Base-by-base conservation (phyloP, 2,113 vertebrate species). In the Merops nubicus region DNA sequence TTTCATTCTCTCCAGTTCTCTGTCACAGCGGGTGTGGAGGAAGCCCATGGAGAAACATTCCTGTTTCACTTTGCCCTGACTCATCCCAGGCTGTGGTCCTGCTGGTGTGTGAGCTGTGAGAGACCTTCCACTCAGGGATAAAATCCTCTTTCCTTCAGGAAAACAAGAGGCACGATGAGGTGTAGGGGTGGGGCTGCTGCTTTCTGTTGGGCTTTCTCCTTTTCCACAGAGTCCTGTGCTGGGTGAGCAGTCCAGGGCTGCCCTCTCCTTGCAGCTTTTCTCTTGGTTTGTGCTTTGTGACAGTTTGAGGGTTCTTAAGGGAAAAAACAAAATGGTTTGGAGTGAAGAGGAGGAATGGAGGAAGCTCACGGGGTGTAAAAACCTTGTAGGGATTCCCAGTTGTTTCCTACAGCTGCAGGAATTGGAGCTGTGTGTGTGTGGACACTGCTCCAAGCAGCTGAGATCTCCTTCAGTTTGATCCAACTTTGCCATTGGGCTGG, bases 401-500 rank as follows among this genome's bases (percentile, higher is more conserved):
- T 19, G 2, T 75, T 9, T 78, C 42, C 85, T 76, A 22, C 60
- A 85, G 74, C 78, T 68, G 62, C 72, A 88, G 76, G 29, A 87
- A 38, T 47, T 60, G 51, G 78, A 87, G 62, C 36, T 82, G 60
- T 38, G 4, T 0, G 4, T 0, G 1, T 53, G 42, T 54, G 56
- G 78, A 50, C 48, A 3, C 4, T 0, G 5, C 73, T 91, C 45
- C 54, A 21, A 56, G 79, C 2, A 10, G 68, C 51, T n/a, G n/a
- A 28, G 13, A 38, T 70, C 34, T 76, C 45, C 77, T 79, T 15
- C 48, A 8, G 1, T 68, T 38, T 88, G 51, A 79, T 20, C 70
- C 43, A 11, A 21, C 15, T 7, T 15, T 2, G 15, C 38, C 1
- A 1, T 0, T 33, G n/a, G 48, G 54, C 77, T n/a, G 64, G 40